Conservation (phyloP, 2,888 invertebrate genomes). For the Odontocolon sp. region DNA sequence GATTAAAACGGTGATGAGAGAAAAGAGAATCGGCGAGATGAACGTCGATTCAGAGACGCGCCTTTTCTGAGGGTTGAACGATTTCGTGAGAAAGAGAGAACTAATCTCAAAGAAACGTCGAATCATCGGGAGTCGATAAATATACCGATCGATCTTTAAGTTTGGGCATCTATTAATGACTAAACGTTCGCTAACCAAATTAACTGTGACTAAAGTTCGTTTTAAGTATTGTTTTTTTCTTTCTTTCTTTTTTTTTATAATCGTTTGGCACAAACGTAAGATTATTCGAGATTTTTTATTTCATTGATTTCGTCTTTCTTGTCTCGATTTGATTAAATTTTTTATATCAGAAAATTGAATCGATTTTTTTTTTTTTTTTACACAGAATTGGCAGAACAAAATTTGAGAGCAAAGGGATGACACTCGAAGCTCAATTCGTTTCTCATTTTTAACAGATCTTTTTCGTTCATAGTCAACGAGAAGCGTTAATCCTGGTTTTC, state of each 20-base stretch:
- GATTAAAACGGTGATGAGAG: not conserved
- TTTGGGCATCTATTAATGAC: slow-evolving; percentile 61
- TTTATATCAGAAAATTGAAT: too few relatives aligned
- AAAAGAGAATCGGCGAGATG: slow-evolving; percentile 17
- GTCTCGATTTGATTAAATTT: too few relatives aligned
- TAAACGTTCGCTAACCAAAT: slow-evolving; percentile 79
- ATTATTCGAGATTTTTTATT: too few relatives aligned
- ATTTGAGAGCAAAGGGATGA: slow-evolving; percentile 6
- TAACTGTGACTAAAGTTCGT: slow-evolving; percentile 80
- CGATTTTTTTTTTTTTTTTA: too few relatives aligned
- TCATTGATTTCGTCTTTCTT: too few relatives aligned
- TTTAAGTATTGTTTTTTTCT: slow-evolving; percentile 52
- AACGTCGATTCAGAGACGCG: slow-evolving; percentile 22
- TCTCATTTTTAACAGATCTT: slow-evolving; percentile 61
- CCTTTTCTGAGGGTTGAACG: slow-evolving; percentile 28
- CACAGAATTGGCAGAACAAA: not conserved
- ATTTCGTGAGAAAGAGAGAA: slow-evolving; percentile 37
- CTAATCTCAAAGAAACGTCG: slow-evolving; percentile 69
- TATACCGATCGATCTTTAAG: slow-evolving; percentile 75
- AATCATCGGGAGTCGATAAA: slow-evolving; percentile 79
- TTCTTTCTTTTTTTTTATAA: slow-evolving; percentile 22
- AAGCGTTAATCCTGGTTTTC: slow-evolving; percentile 73
- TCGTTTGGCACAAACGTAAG: too few relatives aligned
- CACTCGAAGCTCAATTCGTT: slow-evolving; percentile 72
- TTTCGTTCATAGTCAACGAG: too few relatives aligned